phyloP scores from a whole-genome alignment of 2,797 vertebrate genomes.

The Mormyrus hasselquistii region DNA sequence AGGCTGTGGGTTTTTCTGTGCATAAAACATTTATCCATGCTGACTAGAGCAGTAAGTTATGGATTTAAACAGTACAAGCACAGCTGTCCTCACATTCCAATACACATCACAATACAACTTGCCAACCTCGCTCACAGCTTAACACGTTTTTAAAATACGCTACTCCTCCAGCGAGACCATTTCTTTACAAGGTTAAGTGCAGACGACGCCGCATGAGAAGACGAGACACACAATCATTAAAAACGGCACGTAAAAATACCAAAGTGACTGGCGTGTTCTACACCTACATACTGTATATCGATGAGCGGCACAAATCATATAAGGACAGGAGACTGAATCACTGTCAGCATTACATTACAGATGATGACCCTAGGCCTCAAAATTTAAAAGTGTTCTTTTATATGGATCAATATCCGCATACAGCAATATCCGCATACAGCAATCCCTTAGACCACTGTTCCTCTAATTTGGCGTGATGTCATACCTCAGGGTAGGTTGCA shows the following conservation, averaged over 20 bases:
- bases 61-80: not conserved
- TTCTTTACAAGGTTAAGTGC: conserved; percentile 49
- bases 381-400: not conserved
- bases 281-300: conserved; percentile 16
- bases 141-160: not conserved
- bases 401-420: not conserved
- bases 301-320: not conserved
- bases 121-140: not conserved
- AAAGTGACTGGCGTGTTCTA: conserved; percentile 38
- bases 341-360: not conserved
- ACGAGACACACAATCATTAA: conserved; percentile 48
- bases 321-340: not conserved
- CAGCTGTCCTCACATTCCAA: not conserved
- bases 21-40: not conserved
- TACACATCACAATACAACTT: not conserved
- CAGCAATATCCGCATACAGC: not conserved
- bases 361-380: not conserved
- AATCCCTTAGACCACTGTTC: not conserved
- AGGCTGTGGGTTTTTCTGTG: not conserved
- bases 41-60: not conserved
- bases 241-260: conserved; percentile 47
- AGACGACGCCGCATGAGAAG: conserved; percentile 29
- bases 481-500: not conserved
- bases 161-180: conserved; percentile 35
- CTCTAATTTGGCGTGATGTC: not conserved